phyloP scores from a whole-genome alignment of 2,797 vertebrate species.

The Macropus fuliginosus region DNA sequence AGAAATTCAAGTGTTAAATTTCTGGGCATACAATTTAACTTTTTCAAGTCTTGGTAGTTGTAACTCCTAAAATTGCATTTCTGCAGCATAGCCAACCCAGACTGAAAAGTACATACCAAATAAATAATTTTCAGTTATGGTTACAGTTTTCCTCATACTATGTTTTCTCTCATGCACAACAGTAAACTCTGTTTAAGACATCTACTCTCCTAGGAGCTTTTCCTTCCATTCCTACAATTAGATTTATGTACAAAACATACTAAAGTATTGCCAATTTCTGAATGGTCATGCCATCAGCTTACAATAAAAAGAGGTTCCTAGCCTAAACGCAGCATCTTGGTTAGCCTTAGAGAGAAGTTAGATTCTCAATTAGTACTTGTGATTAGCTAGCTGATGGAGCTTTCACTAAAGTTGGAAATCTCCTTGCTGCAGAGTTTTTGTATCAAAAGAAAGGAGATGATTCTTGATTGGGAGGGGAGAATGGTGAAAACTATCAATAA shows the following conservation, averaged over 20 bases:
- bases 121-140: not conserved
- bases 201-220: not conserved
- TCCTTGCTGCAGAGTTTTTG: not conserved
- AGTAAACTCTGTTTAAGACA: not conserved
- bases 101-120: constrained; percentile 3
- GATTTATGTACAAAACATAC: not conserved
- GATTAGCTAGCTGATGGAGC: not conserved
- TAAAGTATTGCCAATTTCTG: constrained; percentile 12
- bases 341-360: not conserved
- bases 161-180: not conserved
- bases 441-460: constrained; percentile 20
- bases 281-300: not conserved
- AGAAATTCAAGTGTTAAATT: constrained; percentile 32
- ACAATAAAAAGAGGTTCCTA: not conserved
- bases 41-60: not conserved
- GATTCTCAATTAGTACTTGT: constrained; percentile 14
- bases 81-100: not conserved
- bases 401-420: constrained; percentile 3
- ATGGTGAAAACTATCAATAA: not conserved
- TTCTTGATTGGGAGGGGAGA: not conserved
- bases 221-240: not conserved
- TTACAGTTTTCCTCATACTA: not conserved
- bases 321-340: not conserved
- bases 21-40: not conserved
- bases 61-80: constrained; percentile 42